A percentile compares a stretch with the other conserved stretches of the same genome.
Evolutionary conservation across 23 tunicate species (phyloP).

Genomic region (Styela plicata): DNA sequence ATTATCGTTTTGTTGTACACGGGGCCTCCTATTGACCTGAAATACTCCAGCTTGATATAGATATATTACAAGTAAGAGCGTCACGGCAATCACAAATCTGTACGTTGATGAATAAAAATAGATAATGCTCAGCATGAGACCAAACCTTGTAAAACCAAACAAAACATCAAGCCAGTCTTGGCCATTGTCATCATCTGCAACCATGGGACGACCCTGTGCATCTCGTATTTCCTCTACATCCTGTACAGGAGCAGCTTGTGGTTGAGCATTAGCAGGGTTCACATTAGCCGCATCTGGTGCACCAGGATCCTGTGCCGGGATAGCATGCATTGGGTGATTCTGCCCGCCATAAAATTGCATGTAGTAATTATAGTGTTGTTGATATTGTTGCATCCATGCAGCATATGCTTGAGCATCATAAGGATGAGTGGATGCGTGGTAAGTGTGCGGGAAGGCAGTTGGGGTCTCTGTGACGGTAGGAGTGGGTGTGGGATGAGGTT

Average conservation of each 20-base stretch:
- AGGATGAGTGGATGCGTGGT: background rate
- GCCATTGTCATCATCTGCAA: conserved; percentile 12
- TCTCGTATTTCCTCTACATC: background rate
- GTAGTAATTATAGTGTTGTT: conserved; percentile 21
- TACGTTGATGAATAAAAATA: conserved; percentile 13
- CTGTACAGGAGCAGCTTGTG: background rate
- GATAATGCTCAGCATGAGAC: conserved; percentile 16
- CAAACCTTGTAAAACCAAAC: conserved; percentile 7
- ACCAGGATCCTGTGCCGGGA: background rate
- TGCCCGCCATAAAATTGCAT: conserved; percentile 9
- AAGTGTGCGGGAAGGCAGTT: background rate
- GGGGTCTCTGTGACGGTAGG: background rate
- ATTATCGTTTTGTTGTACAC: background rate
- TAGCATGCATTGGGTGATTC: background rate
- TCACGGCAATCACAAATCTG: background rate
- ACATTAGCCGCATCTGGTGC: background rate
- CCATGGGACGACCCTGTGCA: background rate
- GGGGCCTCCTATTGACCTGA: background rate
- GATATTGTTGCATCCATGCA: conserved; percentile 31
- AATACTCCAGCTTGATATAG: conserved; percentile 22
- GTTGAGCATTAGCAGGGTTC: too few species aligned
- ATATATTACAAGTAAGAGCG: background rate
- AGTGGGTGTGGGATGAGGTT: background rate
- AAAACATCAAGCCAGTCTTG: conserved; percentile 25
- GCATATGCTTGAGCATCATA: background rate